Evolutionary conservation across 2,888 invertebrate genomes (phyloP).

Genomic region (Holacanthella duospinosa): DNA sequence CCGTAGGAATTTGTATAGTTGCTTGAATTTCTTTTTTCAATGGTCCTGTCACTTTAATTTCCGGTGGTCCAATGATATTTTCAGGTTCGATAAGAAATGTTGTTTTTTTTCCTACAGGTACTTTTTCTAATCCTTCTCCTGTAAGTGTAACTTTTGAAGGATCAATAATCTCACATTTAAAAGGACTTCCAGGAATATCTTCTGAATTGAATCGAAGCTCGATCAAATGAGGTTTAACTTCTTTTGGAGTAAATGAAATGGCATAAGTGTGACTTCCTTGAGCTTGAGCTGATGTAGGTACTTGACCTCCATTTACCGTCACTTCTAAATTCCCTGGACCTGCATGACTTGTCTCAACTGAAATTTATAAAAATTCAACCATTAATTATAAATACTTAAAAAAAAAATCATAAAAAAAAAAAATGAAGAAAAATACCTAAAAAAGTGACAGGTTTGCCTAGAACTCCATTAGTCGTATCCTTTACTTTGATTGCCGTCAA

Average conservation of each 20-base stretch:
- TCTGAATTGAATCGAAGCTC: conserved; percentile 92
- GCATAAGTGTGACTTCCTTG: conserved; percentile 93
- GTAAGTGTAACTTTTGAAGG: conserved; percentile 73
- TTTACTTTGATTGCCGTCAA: conserved; percentile 88
- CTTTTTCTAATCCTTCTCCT: conserved; percentile 71
- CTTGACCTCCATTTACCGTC: conserved; percentile 92
- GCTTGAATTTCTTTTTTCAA: conserved; percentile 60
- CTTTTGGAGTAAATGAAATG: conserved; percentile 91
- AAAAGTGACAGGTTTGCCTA: conserved; percentile 83
- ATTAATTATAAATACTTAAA: background rate
- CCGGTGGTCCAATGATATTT: conserved; percentile 53
- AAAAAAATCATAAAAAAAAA: background rate
- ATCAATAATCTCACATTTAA: conserved; percentile 66
- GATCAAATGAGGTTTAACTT: conserved; percentile 80
- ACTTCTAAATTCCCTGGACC: conserved; percentile 98
- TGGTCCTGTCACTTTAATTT: conserved; percentile 69
- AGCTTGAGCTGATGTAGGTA: conserved; percentile 91
- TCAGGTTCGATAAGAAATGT: conserved; percentile 80
- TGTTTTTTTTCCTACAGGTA: conserved; percentile 73
- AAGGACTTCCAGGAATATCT: conserved; percentile 83
- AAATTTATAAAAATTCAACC: conserved; percentile 13
- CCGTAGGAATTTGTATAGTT: conserved; percentile 40
- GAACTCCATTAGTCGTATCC: conserved; percentile 74
- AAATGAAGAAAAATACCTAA: conserved; percentile 52
- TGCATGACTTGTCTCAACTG: conserved; percentile 94